These are phyloP conservation scores for Pedetes capensis DNA, from an alignment of 2,113 vertebrate species.

Conservation along the genomic window DNA sequence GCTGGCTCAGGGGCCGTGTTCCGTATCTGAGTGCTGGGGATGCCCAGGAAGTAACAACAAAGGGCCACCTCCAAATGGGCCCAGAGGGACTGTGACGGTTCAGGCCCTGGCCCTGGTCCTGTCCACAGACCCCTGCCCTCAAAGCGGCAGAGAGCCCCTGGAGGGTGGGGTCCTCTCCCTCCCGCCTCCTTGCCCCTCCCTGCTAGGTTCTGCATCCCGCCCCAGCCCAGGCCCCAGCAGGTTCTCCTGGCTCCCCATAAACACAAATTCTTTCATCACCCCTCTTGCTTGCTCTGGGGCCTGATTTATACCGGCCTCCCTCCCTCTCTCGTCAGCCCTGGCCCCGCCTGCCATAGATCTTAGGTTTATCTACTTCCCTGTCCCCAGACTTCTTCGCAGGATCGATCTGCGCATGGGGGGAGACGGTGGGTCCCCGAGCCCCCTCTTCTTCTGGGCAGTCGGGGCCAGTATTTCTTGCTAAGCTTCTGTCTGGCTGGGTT, in stretches of 20 bases:
- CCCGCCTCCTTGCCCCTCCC: not conserved
- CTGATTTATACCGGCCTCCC: constrained; percentile 82
- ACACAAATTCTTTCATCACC: constrained; percentile 81
- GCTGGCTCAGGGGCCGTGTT: too few species aligned
- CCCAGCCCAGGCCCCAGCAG: not conserved
- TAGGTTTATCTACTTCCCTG: constrained; percentile 79
- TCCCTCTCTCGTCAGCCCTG: constrained; percentile 76
- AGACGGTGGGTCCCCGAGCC: constrained; percentile 22
- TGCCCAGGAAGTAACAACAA: too few species aligned
- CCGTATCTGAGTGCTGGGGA: too few species aligned
- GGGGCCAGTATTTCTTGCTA: constrained; percentile 84
- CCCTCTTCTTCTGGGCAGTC: constrained; percentile 79
- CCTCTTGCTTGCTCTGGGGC: constrained; percentile 69
- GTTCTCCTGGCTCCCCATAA: constrained; percentile 69
- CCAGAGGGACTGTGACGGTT: not conserved
- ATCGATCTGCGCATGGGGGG: constrained; percentile 77
- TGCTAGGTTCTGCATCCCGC: not conserved
- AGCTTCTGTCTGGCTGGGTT: constrained; percentile 82
- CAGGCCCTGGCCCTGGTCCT: not conserved
- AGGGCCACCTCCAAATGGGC: not conserved
- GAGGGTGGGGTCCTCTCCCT: not conserved
- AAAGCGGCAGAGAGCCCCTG: too few species aligned
- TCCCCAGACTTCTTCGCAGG: constrained; percentile 66
- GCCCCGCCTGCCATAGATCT: constrained; percentile 76
- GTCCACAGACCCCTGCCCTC: not conserved